A percentile compares a stretch with the other conserved stretches of the same genome.
phyloP scores from a whole-genome alignment of 2,113 vertebrate species.

The Glaucidium brasilianum region DNA sequence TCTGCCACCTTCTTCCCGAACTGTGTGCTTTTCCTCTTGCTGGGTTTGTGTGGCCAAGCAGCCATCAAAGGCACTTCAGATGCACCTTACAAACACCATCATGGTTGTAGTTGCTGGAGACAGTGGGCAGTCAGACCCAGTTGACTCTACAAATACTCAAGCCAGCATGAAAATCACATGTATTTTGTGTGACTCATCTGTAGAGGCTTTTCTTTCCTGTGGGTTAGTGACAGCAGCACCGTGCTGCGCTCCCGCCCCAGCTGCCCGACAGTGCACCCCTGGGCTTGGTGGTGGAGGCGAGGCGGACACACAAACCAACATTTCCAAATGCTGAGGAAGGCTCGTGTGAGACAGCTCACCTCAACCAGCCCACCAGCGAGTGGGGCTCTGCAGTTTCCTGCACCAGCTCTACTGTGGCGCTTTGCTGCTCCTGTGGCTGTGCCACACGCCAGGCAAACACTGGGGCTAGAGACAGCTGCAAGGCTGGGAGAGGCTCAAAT shows the following conservation, averaged over 20 bases:
- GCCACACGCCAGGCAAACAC: accelerated
- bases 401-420: accelerated
- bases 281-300: not conserved
- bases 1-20: not conserved
- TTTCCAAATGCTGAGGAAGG: not conserved
- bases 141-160: not conserved
- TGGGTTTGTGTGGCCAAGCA: not conserved
- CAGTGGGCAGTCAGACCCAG: not conserved
- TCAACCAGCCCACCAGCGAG: accelerated
- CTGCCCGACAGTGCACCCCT: accelerated
- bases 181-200: not conserved
- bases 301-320: accelerated
- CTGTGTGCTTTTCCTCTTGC: not conserved
- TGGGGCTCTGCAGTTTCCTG: not conserved
- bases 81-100: too few species aligned
- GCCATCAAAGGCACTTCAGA: not conserved
- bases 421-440: accelerated
- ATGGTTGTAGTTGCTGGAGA: not conserved
- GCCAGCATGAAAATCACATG: not conserved
- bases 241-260: not conserved
- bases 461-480: not conserved
- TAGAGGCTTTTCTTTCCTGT: not conserved
- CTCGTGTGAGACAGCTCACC: accelerated
- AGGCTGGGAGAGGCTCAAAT: not conserved
- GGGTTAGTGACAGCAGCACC: accelerated